Evolutionary conservation across 2,113 vertebrate species (phyloP).

Genomic region (Mustelus asterias): DNA sequence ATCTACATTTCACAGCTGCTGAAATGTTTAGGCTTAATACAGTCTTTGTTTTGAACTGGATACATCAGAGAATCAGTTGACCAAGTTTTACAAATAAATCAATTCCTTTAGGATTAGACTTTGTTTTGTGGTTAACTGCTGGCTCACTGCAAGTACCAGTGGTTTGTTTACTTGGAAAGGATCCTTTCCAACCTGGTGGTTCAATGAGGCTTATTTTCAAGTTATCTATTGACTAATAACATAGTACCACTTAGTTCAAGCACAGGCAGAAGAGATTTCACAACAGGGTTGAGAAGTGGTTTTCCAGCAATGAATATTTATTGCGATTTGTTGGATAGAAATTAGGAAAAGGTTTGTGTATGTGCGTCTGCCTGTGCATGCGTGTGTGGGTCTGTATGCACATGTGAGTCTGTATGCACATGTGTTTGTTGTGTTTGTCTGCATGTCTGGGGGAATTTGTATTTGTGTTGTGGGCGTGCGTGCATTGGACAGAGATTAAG

Average conservation of each 20-base stretch:
- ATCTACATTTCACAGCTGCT: neutral
- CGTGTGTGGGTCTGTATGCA: too few species aligned
- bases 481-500: neutral
- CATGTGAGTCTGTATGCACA: neutral
- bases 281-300: neutral
- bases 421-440: neutral
- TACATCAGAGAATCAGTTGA: neutral
- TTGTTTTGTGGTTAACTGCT: slow-evolving; percentile 27
- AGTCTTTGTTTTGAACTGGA: neutral
- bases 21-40: slow-evolving; percentile 1
- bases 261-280: neutral
- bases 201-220: neutral
- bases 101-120: slow-evolving; percentile 19
- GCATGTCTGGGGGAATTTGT: too few species aligned
- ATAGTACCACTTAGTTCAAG: neutral
- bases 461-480: too few species aligned
- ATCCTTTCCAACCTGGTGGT: neutral
- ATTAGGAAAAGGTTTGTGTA: neutral
- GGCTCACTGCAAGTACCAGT: slow-evolving; percentile 1
- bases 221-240: neutral
- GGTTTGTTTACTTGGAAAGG: neutral
- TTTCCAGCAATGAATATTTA: neutral
- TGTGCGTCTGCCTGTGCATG: too few species aligned
- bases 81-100: slow-evolving; percentile 22
- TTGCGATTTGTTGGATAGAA: neutral